A percentile compares a stretch with the other conserved stretches of the same genome.
Evolutionary conservation across 2,113 vertebrate species (phyloP).

Genomic region (Pimephales promelas): DNA sequence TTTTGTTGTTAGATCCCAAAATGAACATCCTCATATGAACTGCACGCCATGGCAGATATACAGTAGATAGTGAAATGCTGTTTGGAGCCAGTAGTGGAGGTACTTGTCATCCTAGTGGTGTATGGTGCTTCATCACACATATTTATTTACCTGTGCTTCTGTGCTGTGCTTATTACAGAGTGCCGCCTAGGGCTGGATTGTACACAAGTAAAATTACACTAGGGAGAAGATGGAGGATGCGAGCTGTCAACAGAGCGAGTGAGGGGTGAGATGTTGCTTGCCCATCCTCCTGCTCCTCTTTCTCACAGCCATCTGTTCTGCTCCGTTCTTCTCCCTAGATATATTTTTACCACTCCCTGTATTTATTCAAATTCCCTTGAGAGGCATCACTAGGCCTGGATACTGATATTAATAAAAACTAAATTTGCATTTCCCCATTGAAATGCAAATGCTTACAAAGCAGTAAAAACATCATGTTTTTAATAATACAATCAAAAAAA

Average conservation of each 20-base stretch:
- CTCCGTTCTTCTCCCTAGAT: constrained; percentile 18
- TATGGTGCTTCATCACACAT: constrained; percentile 23
- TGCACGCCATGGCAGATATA: not conserved
- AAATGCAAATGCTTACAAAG: not conserved
- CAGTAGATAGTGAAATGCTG: constrained; percentile 4
- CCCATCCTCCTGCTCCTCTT: constrained; percentile 47
- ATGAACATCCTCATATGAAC: constrained; percentile 13
- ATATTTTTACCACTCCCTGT: not conserved
- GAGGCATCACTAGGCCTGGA: not conserved
- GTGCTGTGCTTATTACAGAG: constrained; percentile 33
- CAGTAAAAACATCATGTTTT: not conserved
- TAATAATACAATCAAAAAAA: not conserved
- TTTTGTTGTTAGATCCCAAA: constrained; percentile 23
- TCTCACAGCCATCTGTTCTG: constrained; percentile 51
- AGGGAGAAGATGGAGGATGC: constrained; percentile 39
- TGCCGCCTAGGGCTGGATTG: not conserved
- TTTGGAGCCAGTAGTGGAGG: not conserved
- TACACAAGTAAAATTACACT: constrained; percentile 33
- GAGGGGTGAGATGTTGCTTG: constrained; percentile 34
- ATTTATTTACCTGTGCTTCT: constrained; percentile 46
- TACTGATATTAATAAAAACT: constrained; percentile 2
- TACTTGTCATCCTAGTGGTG: constrained; percentile 11
- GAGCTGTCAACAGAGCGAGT: constrained; percentile 35
- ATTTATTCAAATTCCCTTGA: constrained; percentile 19
- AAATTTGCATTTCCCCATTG: not conserved